Base-by-base conservation (phyloP, 2,888 invertebrate species). In the Caenorhabditis doughertyi region DNA sequence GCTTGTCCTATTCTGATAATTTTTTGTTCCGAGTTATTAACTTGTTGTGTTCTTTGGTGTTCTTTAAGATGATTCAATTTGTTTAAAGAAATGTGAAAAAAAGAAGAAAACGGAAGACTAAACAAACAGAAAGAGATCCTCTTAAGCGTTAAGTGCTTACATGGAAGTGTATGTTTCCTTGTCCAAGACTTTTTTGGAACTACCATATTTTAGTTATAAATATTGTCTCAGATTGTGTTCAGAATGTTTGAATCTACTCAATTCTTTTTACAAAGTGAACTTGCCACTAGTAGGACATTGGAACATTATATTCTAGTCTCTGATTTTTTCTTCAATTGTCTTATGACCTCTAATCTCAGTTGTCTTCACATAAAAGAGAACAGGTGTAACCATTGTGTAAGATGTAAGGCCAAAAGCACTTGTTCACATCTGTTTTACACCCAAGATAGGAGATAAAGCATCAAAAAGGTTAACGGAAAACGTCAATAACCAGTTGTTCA, bases 401-500 rank as follows among this genome's bases (percentile, higher is more conserved):
- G 56, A 29, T 44, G 29, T 47, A 3, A 39, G 11, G 32, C 32
- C 29, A 47, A 47, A 16, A 18, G 51, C 65, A 65, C 51, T 65
- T 51, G 65, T 65, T 65, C 51, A 65, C 70, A 70, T 56, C 32
- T 70, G 32, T 55, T 67, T 76, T 76, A 76, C 74, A 76, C 74
- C 58, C 73, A 65, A 74, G 73, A 74, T 18, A 62, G 16, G 13
- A 70, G 70, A 70, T 70, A 70, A 70, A 56, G 44, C 73, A 74
- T 74, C 56, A 35, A 49, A 77, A 77, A 77, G 77, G 77, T 77
- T 68, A 77, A 77, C 60, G 68, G 62, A 68, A 77, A 68, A 77
- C 77, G 77, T 77, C 77, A 68, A 77, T 62, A 77, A 77, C 77
- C 77, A 77, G 77, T 77, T 77, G 77, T 60, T 47, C 58, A 73